Base-by-base conservation (phyloP, 2,113 vertebrate species). In the Emydocephalus ijimae region DNA sequence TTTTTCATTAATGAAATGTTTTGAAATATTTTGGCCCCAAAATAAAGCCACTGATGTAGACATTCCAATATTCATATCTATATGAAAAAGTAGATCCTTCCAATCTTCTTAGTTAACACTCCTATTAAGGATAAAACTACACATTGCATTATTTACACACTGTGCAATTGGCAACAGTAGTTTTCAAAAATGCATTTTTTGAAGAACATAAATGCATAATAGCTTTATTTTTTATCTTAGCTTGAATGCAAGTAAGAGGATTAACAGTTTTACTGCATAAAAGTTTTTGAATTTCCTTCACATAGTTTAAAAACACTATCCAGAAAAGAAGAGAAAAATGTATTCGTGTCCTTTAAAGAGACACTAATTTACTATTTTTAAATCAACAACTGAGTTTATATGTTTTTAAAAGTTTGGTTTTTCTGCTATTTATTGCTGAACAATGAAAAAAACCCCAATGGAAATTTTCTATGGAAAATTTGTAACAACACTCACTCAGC, bases 401-500 rank as follows among this genome's bases (percentile, higher is more conserved):
- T 9, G 50, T 94, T 85, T 69, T 29, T n/a, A 0, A 15, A 34
- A 90, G 92, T 39, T 2, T 3, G 0, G 74, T 3, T 92, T 69
- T 89, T 39, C 21, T 81, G 69, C 18, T 81, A 39, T 39, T 81
- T 18, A 81, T 29, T 61, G 12, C 39, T 89, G 23, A 29, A 3
- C 5, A 57, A 48, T 39, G 55, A 89, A 89, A 91, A 85, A 9
- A 0, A 50, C 1, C 48, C 61, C 61, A 1, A 23, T n/a, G n/a
- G n/a, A n/a, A n/a, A n/a, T n/a, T n/a, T 21, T 61, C 64, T 54
- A 9, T 24, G 52, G 74, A 29, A 6, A 8, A 34, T 4, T 0
- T 39, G 89, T 94, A 87, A 3, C 45, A 89, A 55, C 39, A 98
- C 99, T 99, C 96, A 99, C 99, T 99, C 99, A 0, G 99, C 99